Conservation (phyloP, 1,140 invertebrate species). For the Pissodes strobi region DNA sequence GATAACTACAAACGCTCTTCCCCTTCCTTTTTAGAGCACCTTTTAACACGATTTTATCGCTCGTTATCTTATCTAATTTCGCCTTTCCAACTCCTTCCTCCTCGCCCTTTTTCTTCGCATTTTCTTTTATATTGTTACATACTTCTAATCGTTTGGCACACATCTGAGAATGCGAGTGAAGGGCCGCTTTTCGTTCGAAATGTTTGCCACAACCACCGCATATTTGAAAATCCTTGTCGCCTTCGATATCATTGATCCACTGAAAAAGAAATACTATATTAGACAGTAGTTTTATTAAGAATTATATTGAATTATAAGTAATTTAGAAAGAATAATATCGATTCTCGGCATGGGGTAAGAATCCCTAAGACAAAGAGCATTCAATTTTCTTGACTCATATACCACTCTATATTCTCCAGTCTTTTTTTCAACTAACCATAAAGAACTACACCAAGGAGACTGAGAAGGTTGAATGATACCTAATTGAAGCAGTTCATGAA, state of each 20-base stretch:
- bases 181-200: constrained; percentile 69
- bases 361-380: too few relatives aligned
- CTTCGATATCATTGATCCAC: constrained; percentile 65
- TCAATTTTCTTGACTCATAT: too few relatives aligned
- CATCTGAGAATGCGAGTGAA: constrained; percentile 65
- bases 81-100: constrained; percentile 24
- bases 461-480: too few relatives aligned
- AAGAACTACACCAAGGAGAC: too few relatives aligned
- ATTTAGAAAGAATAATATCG: too few relatives aligned
- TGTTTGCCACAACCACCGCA: constrained; percentile 70
- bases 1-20: constrained; percentile 14
- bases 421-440: too few relatives aligned
- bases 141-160: constrained; percentile 54
- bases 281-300: too few relatives aligned
- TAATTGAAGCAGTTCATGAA: too few relatives aligned
- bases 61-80: constrained; percentile 29
- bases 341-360: too few relatives aligned
- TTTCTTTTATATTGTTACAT: constrained; percentile 47
- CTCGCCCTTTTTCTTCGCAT: constrained; percentile 38
- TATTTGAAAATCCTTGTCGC: constrained; percentile 60
- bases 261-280: constrained; percentile 57
- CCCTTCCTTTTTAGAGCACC: constrained; percentile 43
- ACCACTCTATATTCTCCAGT: too few relatives aligned
- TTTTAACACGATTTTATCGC: constrained; percentile 28
- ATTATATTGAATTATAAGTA: too few relatives aligned